Base-by-base conservation (phyloP, 2,113 vertebrate species). In the Symphodus melops region DNA sequence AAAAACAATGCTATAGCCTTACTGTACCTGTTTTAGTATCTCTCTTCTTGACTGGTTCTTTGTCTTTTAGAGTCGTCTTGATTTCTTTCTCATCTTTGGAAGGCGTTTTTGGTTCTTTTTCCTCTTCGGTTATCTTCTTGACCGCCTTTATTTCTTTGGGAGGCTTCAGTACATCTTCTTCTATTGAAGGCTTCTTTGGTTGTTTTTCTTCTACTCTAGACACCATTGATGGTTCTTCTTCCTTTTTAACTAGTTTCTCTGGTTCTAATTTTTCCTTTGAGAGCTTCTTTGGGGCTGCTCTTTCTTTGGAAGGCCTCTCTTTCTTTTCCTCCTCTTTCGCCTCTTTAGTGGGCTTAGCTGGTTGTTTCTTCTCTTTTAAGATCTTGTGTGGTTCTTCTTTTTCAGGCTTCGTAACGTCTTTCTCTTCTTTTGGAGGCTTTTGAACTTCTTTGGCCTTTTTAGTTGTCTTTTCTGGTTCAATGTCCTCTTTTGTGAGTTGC, bases 1-100 rank as follows among this genome's bases (percentile, higher is more conserved):
- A 28, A 61, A 48, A 25, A 23, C 3, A 61, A 39, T 57, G 28
- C 8, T 39, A 2, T 39, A 2, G 21, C 2, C 36, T 33, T 9
- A 10, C 19, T 12, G 1, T 70, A 89, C 88, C 88, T 82, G 48
- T 75, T 23, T 69, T 74, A 9, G 36, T 42, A 4, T 70, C 66
- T 48, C 11, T 67, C 36, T 68, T 83, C 68, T 78, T 63, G 8
- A 28, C 19, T 56, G 28, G 14, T 60, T 76, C 53, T 69, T 65
- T 57, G 6, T 87, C 68, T 79, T 58, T 67, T 17, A 36, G 42
- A 46, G 51, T 9, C 13, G 17, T 65, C 39, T 64, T 58, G 2
- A 39, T 49, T 75, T 69, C 56, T 67, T 70, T 52, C 11, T 68
- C 59, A 8, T 33, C 28, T 33, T 33, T 33, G 28, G 58, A 20